Evolutionary conservation across 2,888 invertebrate genomes (phyloP).

Genomic region (Colostygia pectinataria): DNA sequence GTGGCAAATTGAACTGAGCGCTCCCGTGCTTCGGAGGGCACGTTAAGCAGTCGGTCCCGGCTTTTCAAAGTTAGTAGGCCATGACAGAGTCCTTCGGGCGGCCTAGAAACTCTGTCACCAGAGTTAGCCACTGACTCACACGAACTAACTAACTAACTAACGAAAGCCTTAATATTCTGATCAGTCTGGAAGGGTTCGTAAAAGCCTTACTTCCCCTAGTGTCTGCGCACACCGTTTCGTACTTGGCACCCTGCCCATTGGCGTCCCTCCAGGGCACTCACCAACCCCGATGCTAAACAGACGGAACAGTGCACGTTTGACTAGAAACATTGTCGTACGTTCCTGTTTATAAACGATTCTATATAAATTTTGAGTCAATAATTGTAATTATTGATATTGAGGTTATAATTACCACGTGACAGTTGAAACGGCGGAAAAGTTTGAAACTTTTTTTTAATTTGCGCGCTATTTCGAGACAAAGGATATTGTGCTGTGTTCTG

Average conservation of each 20-base stretch:
- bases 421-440: conserved; percentile 45
- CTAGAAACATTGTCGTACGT: conserved; percentile 58
- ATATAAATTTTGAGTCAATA: conserved; percentile 14
- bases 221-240: conserved; percentile 70
- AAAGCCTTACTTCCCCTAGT: conserved; percentile 41
- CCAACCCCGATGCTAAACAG: conserved; percentile 38
- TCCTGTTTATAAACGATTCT: conserved; percentile 29
- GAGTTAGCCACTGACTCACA: too few species aligned
- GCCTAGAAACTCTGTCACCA: too few species aligned
- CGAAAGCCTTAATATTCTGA: neutral
- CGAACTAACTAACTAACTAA: neutral
- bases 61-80: too few species aligned
- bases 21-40: too few species aligned
- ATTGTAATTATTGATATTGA: conserved; percentile 29
- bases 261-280: conserved; percentile 56
- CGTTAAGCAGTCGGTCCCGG: too few species aligned
- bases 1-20: too few species aligned
- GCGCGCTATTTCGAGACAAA: conserved; percentile 32
- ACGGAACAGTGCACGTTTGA: conserved; percentile 58
- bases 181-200: conserved; percentile 24
- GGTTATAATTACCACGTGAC: conserved; percentile 41
- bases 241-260: conserved; percentile 81
- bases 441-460: conserved; percentile 27
- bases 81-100: too few species aligned
- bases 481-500: conserved; percentile 39